Conservation (phyloP, 2,113 vertebrate species). For the Trichechus manatus region DNA sequence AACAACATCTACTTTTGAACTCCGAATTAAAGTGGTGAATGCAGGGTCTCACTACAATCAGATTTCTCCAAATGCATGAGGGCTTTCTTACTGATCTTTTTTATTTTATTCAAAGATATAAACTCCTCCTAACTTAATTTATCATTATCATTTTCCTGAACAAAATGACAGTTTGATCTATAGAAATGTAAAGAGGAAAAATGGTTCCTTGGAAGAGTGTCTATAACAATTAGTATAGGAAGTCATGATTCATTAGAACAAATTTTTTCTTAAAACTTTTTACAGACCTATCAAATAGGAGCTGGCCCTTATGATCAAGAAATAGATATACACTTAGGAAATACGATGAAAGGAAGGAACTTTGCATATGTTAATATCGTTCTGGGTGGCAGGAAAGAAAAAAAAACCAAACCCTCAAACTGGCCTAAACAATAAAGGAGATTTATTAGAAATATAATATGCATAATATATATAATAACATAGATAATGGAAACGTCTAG, state of each 20-base stretch:
- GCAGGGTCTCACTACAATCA: background rate
- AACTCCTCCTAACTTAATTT: conserved; percentile 1
- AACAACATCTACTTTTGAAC: background rate
- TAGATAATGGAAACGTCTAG: background rate
- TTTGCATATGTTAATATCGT: background rate
- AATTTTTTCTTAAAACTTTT: background rate
- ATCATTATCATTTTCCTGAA: background rate
- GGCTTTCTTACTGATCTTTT: background rate
- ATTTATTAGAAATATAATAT: background rate
- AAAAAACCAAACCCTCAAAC: background rate
- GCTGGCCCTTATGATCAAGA: background rate
- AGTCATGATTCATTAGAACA: background rate
- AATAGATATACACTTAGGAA: background rate
- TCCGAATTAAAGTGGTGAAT: background rate
- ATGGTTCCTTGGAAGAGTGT: background rate
- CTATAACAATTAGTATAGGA: background rate
- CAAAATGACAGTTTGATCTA: background rate
- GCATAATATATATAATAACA: too few species aligned
- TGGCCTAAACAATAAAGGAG: background rate
- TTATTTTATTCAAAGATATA: background rate
- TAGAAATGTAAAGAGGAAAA: background rate
- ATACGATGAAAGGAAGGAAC: background rate
- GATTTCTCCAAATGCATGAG: background rate
- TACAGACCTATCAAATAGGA: background rate
- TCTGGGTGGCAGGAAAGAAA: background rate